Evolutionary conservation across 2,113 vertebrate species (phyloP), one percentile per base, ranked within the genome.

Genomic region (Tragulus kanchil): DNA sequence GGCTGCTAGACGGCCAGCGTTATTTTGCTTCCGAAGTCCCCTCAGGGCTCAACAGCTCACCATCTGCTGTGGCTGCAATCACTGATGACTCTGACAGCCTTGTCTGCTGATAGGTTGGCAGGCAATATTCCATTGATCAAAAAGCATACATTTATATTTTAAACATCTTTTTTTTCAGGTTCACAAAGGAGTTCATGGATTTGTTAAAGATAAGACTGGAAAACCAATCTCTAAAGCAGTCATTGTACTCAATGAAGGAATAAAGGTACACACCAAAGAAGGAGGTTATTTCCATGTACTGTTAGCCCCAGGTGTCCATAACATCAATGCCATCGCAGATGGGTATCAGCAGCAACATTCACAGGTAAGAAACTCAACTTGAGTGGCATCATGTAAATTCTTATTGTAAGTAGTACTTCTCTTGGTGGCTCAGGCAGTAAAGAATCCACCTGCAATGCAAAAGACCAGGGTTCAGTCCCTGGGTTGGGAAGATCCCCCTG

Each of bases 261-360:
- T 99, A 92, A 99, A 98, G 82, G 98, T 99, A 9, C 99, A 97
- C 77, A 99, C 99, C 5, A 97, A 98, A 93, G 99, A 99, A 83
- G 99, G 99, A 2, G 99, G 99, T 4, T 99, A 99, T 97, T 99
- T 99, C 98, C 99, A 99, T 0, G 99, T 99, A 0, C 98, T 99
- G 5, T 97, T 99, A 97, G 99, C 99, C 59, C 99, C 99, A 0
- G 99, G 99, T n/a, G 98, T 98, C 84, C 99, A 99, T 96, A 99
- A 98, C 96, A 99, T 99, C 89, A 99, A 99, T 89, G 99, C 98
- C 0, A 98, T 99, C 11, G 99, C 99, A 0, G 99, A 99, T 0
- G 99, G 99, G 0, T 99, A 99, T 97, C 99, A 99, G 97, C 98
- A 99, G 67, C 99, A 99, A 93, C 99, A 98, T 0, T 98, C 99